These are phyloP conservation scores for Pituophis catenifer DNA, from an alignment of 2,113 vertebrate genomes.

Conservation along the genomic window DNA sequence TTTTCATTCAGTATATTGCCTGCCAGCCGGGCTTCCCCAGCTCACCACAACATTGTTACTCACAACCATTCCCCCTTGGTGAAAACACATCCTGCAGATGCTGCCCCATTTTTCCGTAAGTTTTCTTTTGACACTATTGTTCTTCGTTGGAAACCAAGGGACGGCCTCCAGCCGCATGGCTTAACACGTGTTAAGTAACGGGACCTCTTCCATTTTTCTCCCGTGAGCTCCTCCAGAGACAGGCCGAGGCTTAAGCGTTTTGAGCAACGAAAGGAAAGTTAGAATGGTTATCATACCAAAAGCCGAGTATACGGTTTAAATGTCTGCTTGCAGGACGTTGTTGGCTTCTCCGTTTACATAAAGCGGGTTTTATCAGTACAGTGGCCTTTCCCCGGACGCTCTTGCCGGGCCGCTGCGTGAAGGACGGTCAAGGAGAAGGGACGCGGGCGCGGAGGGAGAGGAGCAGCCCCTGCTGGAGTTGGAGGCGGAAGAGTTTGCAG, in stretches of 20 bases:
- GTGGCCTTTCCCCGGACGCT: not conserved
- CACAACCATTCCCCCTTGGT: slow-evolving; percentile 40
- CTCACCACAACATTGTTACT: slow-evolving; percentile 44
- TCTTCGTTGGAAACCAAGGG: slow-evolving; percentile 34
- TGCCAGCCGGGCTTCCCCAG: slow-evolving; percentile 53
- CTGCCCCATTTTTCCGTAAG: slow-evolving; percentile 10
- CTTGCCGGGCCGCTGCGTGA: slow-evolving; percentile 7
- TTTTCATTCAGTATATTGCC: slow-evolving; percentile 53
- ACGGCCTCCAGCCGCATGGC: not conserved
- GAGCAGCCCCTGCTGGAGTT: slow-evolving; percentile 92
- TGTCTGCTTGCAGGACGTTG: slow-evolving; percentile 62
- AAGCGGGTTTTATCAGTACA: slow-evolving; percentile 49
- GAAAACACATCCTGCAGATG: slow-evolving; percentile 53
- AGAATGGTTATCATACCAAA: slow-evolving; percentile 23
- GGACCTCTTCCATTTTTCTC: slow-evolving; percentile 43
- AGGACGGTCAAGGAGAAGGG: slow-evolving; percentile 65
- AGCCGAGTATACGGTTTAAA: slow-evolving; percentile 53
- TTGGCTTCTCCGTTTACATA: slow-evolving; percentile 58
- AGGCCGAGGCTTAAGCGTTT: slow-evolving; percentile 64
- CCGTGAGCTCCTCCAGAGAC: slow-evolving; percentile 53
- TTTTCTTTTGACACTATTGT: slow-evolving; percentile 8
- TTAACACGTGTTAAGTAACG: slow-evolving; percentile 30
- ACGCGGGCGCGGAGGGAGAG: slow-evolving; percentile 88
- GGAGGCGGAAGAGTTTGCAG: slow-evolving; percentile 94
- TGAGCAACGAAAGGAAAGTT: slow-evolving; percentile 60